phyloP scores from a whole-genome alignment of 2,888 invertebrate species.

The Tillus elongatus region DNA sequence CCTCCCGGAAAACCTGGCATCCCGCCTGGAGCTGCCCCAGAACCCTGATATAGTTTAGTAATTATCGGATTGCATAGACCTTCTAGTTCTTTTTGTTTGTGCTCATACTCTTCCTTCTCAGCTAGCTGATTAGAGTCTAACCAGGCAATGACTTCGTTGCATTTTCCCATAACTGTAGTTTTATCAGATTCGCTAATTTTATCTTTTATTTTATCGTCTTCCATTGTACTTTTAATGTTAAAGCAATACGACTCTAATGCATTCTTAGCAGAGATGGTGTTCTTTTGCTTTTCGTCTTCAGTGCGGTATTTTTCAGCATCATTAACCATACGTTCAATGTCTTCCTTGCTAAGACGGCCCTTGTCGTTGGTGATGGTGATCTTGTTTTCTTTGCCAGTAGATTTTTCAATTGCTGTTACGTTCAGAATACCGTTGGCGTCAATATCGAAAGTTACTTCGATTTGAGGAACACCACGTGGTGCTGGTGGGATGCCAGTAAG shows the following conservation, averaged over 20 bases:
- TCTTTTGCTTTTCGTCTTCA: slow-evolving; percentile 75
- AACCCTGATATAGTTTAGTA: slow-evolving; percentile 86
- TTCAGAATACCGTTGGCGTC: slow-evolving; percentile 96
- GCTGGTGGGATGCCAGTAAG: slow-evolving; percentile 93
- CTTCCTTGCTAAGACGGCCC: slow-evolving; percentile 85
- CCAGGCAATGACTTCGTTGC: slow-evolving; percentile 83
- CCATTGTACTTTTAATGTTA: slow-evolving; percentile 92
- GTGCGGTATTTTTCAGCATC: slow-evolving; percentile 88
- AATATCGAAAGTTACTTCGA: slow-evolving; percentile 79
- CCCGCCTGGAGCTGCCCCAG: slow-evolving; percentile 61
- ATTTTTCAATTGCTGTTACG: slow-evolving; percentile 87
- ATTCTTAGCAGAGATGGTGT: slow-evolving; percentile 77
- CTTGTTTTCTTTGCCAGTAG: slow-evolving; percentile 84
- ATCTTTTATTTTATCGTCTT: slow-evolving; percentile 91
- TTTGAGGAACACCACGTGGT: slow-evolving; percentile 82
- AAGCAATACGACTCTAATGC: slow-evolving; percentile 82
- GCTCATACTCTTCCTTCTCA: slow-evolving; percentile 90
- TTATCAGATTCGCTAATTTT: slow-evolving; percentile 79
- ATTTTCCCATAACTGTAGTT: slow-evolving; percentile 72
- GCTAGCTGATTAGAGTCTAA: slow-evolving; percentile 76
- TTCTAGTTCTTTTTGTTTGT: slow-evolving; percentile 92
- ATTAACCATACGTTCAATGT: slow-evolving; percentile 87
- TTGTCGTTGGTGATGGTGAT: slow-evolving; percentile 91
- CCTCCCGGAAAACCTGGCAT: slow-evolving; percentile 58
- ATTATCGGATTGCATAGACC: slow-evolving; percentile 88